Evolutionary conservation across 1,140 invertebrate genomes (phyloP), one percentile per base, ranked within the genome.

Genomic region (Drosophila nannoptera): DNA sequence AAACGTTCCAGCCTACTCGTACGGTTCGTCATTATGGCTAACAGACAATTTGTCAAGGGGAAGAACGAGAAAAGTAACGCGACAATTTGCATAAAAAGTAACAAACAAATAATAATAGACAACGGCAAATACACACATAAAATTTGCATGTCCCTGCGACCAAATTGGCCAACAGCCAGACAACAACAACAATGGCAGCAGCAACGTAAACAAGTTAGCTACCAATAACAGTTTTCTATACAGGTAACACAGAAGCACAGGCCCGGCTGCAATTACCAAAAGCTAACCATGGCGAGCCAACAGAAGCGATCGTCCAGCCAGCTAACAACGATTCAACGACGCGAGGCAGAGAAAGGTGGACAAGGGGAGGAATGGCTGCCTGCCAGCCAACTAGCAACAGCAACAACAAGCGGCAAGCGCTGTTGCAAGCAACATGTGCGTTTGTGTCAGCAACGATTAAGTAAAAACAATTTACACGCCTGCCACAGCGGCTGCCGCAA

Each of bases 401-500:
- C 62, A 69, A 55, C 16, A 7, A 5, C 16, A 33, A 52, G 29
- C 49, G 61, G 63, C 67, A 43, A 62, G 35, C 12, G 38, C 49
- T 61, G 50, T 40, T 53, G 60, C 77, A 72, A 87, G 69, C 70
- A 81, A 81, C 82, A 86, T 82, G 78, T 83, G 78, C 73, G 78
- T 87, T 83, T 83, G 78, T 82, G 82, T 87, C 83, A 68, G 78
- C 84, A 83, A 71, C 83, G 83, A 87, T 87, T 87, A 87, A 87
- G 83, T 87, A 87, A 87, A 87, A 87, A 87, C 82, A 87, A 87
- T 87, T 87, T 87, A 87, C 83, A 87, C 82, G 82, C 83, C 83
- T 87, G 9, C 12, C 40, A 42, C 14, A 63, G 60, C 60, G 46
- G 50, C 40, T 42, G 14, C 7, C 8, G 6, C 16, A 3, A 8